Evolutionary conservation across 1,140 invertebrate genomes (phyloP), one percentile per base, ranked within the genome.

Genomic region (Heliconius hermathena): DNA sequence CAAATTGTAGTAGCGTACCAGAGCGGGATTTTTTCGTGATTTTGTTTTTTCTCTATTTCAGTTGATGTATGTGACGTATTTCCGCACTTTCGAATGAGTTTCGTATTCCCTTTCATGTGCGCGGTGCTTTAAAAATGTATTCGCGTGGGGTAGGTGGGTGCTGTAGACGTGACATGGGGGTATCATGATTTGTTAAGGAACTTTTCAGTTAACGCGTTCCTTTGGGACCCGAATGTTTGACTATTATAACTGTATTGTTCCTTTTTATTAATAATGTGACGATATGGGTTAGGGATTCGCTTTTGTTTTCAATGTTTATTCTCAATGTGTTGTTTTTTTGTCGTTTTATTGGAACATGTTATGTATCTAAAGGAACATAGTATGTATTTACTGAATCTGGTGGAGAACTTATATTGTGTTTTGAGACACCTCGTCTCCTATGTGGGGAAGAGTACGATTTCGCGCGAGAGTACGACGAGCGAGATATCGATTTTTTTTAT

Each of bases 1-100:
- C 76, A 84, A 88, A 90, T 90, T 86, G 88, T 86, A 86, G 87
- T 83, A 88, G 89, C 86, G 88, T 78, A 87, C 88, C 85, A 88
- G 86, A 86, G 88, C 87, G 84, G 86, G 86, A 88, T 89, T 91
- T 91, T 89, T 90, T 90, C 81, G 81, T 81, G 71, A 81, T 84
- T 81, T 83, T 89, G 84, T 91, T 90, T 92, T 52, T 91, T 93
- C 88, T 91, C 88, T 91, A 90, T 91, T 91, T 85, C 88, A 84
- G 86, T 86, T 91, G 89, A 91, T 91, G 86, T 91, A 92, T 93
- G 89, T 85, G 89, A 90, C 89, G 89, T 87, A 90, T 90, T 91
- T 92, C 91, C 90, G 88, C 88, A 92, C 88, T 92, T 92, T 90
- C 89, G 87, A 85, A 91, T 90, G 88, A 87, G 86, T 91, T 80